Evolutionary conservation across 2,797 vertebrate genomes (phyloP), one percentile per base, ranked within the genome.

Genomic region (Heteromormyrus szaboi): DNA sequence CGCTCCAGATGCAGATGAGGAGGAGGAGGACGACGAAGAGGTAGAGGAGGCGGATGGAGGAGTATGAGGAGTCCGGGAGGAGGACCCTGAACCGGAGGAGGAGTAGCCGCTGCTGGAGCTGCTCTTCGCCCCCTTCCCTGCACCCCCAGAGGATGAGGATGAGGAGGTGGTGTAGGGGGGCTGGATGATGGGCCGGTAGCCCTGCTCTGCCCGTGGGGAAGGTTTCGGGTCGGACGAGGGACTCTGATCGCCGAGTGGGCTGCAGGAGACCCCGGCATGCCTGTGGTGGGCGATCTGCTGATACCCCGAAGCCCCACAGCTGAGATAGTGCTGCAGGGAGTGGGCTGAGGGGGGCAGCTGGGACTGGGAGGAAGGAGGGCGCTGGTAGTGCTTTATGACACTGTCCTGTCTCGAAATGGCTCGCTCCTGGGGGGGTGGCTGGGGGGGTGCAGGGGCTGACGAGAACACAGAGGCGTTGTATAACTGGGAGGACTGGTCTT

Each of bases 311-410:
- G 96, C 96, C 81, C 97, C 97, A 83, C 98, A 99, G 93, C 98
- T 98, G 91, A 99, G 95, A 92, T 98, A 99, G 91, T 99, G 98
- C 96, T 99, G 98, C 8, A 99, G 96, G 85, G 97, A 96, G 89
- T 98, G 97, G 54, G 97, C 95, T 0, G 97, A 97, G 17, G 97
- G 96, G 0, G 97, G 96, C 0, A 97, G 94, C 1, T 97, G 96
- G 0, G 97, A 94, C 91, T 98, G 98, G 2, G 97, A 93, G 0
- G 97, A 96, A 5, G 96, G 96, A 0, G 98, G 97, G 84, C 97
- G 95, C 95, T 98, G 98, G 95, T 98, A 98, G 96, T 98, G 97
- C 93, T 98, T 98, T 90, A 98, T 98, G 81, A 98, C 98, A 0
- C 97, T 98, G 95, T 98, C 98, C 93, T 98, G 98, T 19, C 98